A percentile compares a stretch with the other conserved stretches of the same genome.
These are phyloP conservation scores for Pemphigus obesinymphae DNA, from an alignment of 1,140 invertebrate genomes.

Conservation along the genomic window DNA sequence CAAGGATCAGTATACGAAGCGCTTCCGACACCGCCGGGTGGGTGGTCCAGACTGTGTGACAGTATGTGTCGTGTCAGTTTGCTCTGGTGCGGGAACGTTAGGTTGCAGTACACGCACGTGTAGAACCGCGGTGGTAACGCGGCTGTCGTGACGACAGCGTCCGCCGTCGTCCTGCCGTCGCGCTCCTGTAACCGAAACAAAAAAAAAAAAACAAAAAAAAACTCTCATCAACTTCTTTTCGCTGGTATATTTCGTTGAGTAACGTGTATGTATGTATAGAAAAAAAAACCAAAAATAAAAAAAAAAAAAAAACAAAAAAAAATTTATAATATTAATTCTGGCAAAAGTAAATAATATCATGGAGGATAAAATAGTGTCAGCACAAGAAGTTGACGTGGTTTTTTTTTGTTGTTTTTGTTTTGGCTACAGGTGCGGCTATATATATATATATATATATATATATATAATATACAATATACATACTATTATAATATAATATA, in stretches of 20 bases:
- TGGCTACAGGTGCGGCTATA: conserved; percentile 17
- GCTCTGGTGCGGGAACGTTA: conserved; percentile 79
- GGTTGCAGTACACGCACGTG: conserved; percentile 78
- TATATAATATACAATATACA: no score
- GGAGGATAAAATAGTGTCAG: conserved; percentile 48
- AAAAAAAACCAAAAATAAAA: neutral
- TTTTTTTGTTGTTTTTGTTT: conserved; percentile 57
- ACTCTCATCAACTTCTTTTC: conserved; percentile 79
- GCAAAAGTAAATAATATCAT: conserved; percentile 19
- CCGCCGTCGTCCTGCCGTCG: conserved; percentile 51
- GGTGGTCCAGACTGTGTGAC: conserved; percentile 76
- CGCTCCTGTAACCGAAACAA: conserved; percentile 66
- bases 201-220: conserved; percentile 75
- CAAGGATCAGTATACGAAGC: conserved; percentile 36
- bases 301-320: conserved; percentile 8
- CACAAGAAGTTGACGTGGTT: conserved; percentile 93
- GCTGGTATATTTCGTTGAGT: conserved; percentile 19
- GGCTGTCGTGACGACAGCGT: conserved; percentile 49
- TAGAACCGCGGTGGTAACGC: conserved; percentile 50
- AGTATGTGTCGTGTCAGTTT: conserved; percentile 82
- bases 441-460: neutral
- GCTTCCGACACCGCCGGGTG: conserved; percentile 52
- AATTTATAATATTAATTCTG: neutral
- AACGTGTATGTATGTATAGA: neutral
- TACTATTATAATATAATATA: no score